Percentiles rank a stretch among this genome's conserved stretches.
Evolutionary conservation across 2,888 invertebrate species (phyloP).

Genomic region (Onthophagus sagittarius): DNA sequence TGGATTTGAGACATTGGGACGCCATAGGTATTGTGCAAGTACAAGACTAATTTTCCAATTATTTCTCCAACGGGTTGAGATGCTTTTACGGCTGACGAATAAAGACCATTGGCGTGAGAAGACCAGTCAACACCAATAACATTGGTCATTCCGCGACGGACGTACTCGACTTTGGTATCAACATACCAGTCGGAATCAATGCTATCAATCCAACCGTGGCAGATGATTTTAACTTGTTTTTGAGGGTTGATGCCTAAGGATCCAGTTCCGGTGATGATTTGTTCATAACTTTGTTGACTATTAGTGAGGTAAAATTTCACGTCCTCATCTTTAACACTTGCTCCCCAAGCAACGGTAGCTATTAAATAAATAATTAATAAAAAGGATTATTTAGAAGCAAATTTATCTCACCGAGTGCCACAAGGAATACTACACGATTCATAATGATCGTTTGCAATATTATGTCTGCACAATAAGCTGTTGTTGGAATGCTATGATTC

Average conservation of each 20-base stretch:
- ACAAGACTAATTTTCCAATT: slow-evolving; percentile 13
- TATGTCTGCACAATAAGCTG: not conserved
- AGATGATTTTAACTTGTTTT: slow-evolving; percentile 17
- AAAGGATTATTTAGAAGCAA: not conserved
- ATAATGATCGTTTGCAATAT: not conserved
- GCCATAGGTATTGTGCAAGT: slow-evolving; percentile 10
- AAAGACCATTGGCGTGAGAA: slow-evolving; percentile 9
- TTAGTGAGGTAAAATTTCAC: slow-evolving; percentile 13
- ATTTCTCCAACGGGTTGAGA: slow-evolving; percentile 10
- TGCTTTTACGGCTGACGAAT: slow-evolving; percentile 1
- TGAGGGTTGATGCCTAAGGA: slow-evolving; percentile 6
- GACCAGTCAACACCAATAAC: slow-evolving; percentile 21
- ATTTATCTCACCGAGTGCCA: not conserved
- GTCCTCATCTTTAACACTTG: not conserved
- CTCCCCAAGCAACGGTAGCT: slow-evolving; percentile 1
- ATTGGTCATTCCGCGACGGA: slow-evolving; percentile 13
- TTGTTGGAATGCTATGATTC: not conserved
- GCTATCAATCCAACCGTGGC: slow-evolving; percentile 15
- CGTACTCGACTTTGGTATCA: slow-evolving; percentile 13
- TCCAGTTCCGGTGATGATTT: slow-evolving; percentile 7
- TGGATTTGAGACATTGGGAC: slow-evolving; percentile 13
- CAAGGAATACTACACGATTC: not conserved
- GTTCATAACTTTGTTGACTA: not conserved
- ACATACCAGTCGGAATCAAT: slow-evolving; percentile 10
- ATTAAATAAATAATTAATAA: not conserved